Evolutionary conservation across 2,888 invertebrate species (phyloP), one percentile per base, ranked within the genome.

Genomic region (Teleiodes luculella): DNA sequence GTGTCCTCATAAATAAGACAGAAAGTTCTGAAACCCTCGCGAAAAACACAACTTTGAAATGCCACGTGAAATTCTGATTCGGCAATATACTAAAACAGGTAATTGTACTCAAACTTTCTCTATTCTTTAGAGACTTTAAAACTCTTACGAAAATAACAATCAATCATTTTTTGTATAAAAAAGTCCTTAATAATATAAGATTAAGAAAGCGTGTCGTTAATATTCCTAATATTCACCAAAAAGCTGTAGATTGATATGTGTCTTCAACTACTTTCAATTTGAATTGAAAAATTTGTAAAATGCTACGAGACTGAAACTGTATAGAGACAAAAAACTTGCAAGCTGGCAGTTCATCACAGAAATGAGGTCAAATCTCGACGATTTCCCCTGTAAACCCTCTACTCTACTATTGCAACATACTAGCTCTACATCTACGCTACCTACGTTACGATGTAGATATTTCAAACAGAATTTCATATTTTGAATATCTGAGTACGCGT

Each of bases 401-500:
- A n/a, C 14, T 37, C 14, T 37, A 13, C 37, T 2, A 16, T 7
- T 37, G 37, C 8, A 16, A 13, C 37, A 13, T 37, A 14, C 14
- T 14, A 14, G 16, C 7, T 10, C 7, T 16, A 18, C 10, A 16
- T 16, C 18, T 14, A 16, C 39, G 24, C 16, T 14, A 16, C 14
- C 16, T 18, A 39, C 39, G 8, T 39, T 10, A 46, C 5, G 24
- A 20, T 20, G 51, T 30, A 31, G 20, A 45, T 56, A 56, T 56
- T 52, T 49, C 52, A 56, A 53, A 50, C 46, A 43, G 49, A 53
- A 56, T 56, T 53, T 53, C 53, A 56, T 53, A 56, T 53, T 53
- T 52, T 45, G 53, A 52, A 50, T 43, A 56, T 46, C 46, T 53
- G 49, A 30, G 39, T n/a, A 30, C 30, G 37, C 50, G 51, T 50